Base-by-base conservation (phyloP, 1,140 invertebrate genomes). In the Mya arenaria region DNA sequence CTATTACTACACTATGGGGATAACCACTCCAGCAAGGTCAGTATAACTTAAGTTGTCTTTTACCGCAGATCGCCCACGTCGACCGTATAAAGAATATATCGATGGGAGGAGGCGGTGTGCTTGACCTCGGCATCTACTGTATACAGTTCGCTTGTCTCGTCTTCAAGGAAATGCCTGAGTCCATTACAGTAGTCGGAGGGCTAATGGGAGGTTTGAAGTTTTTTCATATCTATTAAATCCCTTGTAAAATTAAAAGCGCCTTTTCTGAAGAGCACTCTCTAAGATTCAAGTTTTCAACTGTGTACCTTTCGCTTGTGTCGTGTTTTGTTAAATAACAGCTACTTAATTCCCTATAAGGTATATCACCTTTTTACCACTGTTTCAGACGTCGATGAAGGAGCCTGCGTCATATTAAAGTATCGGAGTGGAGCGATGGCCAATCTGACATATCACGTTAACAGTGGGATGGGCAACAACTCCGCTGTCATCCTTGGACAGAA, bases 121-220 rank as follows among this genome's bases (percentile, higher is more conserved):
- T 98, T 25, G 97, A 98, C 90, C 92, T 98, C 56, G 97, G 97
- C 0, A 93, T 98, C 30, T 99, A 99, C 89, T 91, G 93, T 5
- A 91, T 98, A 19, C 97, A 98, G 89, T 95, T 96, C 25, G 94
- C 95, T 0, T 95, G 95, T 83, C 94, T 95, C 82, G 93, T 96
- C n/a, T 97, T 95, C 87, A 94, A 95, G 17, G 93, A 95, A 80
- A 91, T 89, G 73, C 95, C 95, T 3, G 94, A 94, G 77, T 95
- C 96, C 6, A 93, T 94, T 34, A 93, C 91, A 30, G 94, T 95
- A 1, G 90, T 90, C 41, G 97, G 96, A 34, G 65, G 25, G 15
- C 6, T 72, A n/a, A 52, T 60, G 41, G 32, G 62, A 44, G 63
- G 60, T 66, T n/a, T n/a, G n/a, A n/a, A n/a, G n/a, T n/a, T n/a